These are phyloP conservation scores for Pelmatolapia mariae DNA, from an alignment of 2,113 vertebrate species.

Conservation along the genomic window DNA sequence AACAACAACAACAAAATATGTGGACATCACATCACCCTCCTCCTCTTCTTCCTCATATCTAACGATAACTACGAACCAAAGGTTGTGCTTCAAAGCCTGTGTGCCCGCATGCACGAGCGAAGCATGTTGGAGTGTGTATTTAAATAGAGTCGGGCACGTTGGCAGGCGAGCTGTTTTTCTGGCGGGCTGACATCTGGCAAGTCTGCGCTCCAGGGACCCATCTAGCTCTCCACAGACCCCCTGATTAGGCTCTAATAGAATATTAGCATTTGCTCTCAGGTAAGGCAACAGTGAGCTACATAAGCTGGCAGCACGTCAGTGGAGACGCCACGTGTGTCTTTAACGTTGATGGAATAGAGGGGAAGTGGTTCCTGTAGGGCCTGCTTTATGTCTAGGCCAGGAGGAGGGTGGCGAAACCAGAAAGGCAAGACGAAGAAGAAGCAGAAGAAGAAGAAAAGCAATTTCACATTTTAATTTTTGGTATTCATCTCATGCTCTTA, in stretches of 20 bases:
- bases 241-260: slow-evolving; percentile 86
- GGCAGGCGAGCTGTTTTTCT: slow-evolving; percentile 79
- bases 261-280: slow-evolving; percentile 83
- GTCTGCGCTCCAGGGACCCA: slow-evolving; percentile 77
- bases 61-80: slow-evolving; percentile 40
- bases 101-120: slow-evolving; percentile 37
- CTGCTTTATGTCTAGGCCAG: slow-evolving; percentile 19
- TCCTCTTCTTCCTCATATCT: slow-evolving; percentile 1
- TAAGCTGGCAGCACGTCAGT: slow-evolving; percentile 67
- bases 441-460: neutral
- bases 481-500: neutral
- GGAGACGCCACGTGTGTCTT: slow-evolving; percentile 60
- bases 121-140: slow-evolving; percentile 68
- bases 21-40: slow-evolving; percentile 28
- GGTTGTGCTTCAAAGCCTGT: slow-evolving; percentile 61
- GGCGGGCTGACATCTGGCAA: slow-evolving; percentile 81
- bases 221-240: slow-evolving; percentile 76
- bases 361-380: slow-evolving; percentile 7
- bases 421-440: neutral
- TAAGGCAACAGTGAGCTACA: slow-evolving; percentile 68
- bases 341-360: slow-evolving; percentile 35
- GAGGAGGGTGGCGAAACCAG: neutral
- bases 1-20: slow-evolving; percentile 2
- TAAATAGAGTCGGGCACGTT: slow-evolving; percentile 75
- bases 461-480: neutral